Evolutionary conservation across 1,140 invertebrate species (phyloP), one percentile per base, ranked within the genome.

Genomic region (Wiebesia pumilae): DNA sequence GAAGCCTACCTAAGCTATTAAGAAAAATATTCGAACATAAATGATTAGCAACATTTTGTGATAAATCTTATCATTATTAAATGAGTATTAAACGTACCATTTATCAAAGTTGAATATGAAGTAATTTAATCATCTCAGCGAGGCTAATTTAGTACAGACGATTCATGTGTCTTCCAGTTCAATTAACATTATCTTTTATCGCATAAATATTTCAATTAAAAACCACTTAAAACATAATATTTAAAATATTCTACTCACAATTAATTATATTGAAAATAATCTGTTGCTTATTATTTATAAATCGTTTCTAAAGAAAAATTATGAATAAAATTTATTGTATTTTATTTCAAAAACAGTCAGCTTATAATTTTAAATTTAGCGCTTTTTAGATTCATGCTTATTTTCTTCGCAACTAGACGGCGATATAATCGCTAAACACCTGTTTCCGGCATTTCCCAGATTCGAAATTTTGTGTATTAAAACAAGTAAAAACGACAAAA

Each of bases 381-480:
- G 77, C 77, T 27, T 35, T 58, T 0, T 47, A n/a, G 2, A 24
- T 0, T 24, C 38, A 40, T 35, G n/a, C 27, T 67, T n/a, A 14
- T 81, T 9, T 35, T 12, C 33, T 24, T 1, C 2, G 3, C 7
- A 38, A 19, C 38, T 27, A 75, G 81, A 33, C 35, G 81, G 62
- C 67, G 81, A 73, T 43, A 33, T 19, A 38, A 73, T 51, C 65
- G 67, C 67, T 1, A 9, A 73, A 33, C 83, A 79, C n/a, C 35
- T 84, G 83, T 78, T 79, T 65, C 62, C 83, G 75, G 62, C 40
- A 51, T 33, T 54, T 62, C 14, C 27, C 14, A 58, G 51, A 82
- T 86, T 82, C 67, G 38, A 82, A 87, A 83, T 82, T 81, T 16
- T 67, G 19, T 73, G 62, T 0, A 6, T 30, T n/a, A 24, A 19